Conservation (phyloP, 1,140 invertebrate genomes). For the Latrodectus geometricus region DNA sequence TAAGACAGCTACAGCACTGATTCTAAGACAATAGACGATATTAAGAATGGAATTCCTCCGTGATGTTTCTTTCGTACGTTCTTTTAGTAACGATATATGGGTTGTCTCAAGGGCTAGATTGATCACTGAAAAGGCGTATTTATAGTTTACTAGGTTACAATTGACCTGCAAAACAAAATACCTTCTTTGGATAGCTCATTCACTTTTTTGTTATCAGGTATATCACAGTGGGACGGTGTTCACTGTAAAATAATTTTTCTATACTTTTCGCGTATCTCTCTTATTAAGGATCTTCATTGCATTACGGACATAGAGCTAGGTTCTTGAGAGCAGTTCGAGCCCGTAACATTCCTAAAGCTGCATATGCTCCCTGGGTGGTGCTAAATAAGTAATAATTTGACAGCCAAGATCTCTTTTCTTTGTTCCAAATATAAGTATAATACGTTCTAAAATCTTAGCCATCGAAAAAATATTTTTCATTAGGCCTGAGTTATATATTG, state of each 20-base stretch:
- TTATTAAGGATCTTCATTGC: background rate
- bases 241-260: background rate
- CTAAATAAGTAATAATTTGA: too few species aligned
- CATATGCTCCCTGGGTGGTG: too few species aligned
- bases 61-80: too few species aligned
- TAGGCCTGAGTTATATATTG: too few species aligned
- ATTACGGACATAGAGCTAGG: background rate
- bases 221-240: background rate
- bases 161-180: background rate
- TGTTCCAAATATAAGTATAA: too few species aligned
- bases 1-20: slow-evolving; percentile 3
- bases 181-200: background rate
- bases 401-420: too few species aligned
- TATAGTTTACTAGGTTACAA: background rate
- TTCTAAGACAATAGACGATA: background rate
- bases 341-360: too few species aligned
- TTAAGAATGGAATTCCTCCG: background rate
- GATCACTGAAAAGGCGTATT: background rate
- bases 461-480: too few species aligned
- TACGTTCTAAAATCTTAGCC: too few species aligned
- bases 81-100: background rate
- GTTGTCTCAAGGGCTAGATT: background rate
- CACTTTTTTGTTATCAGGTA: background rate
- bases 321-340: background rate
- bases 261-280: background rate